Evolutionary conservation across 2,888 invertebrate genomes (phyloP).

Genomic region (Oscheius sp.): DNA sequence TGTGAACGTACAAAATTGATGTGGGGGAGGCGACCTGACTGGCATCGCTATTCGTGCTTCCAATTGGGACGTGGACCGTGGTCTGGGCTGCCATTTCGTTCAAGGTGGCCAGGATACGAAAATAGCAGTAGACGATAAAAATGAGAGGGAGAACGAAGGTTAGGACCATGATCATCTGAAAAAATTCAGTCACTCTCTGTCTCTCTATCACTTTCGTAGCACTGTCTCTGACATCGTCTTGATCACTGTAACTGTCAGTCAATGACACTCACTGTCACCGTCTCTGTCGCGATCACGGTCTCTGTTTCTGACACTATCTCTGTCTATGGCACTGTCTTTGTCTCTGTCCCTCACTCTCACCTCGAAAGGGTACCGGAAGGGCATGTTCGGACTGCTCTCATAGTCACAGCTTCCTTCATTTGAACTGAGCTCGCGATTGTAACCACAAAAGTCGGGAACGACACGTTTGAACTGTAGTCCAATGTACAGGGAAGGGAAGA

Average conservation of each 20-base stretch:
- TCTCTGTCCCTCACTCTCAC: conserved; percentile 2
- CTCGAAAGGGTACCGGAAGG: conserved; percentile 55
- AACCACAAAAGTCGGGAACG: conserved; percentile 67
- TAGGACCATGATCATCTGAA: conserved; percentile 65
- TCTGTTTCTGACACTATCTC: no score
- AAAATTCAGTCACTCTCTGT: not conserved
- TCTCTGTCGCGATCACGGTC: no score
- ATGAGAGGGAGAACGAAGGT: conserved; percentile 69
- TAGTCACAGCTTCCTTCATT: conserved; percentile 66
- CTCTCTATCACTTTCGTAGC: not conserved
- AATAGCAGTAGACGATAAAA: conserved; percentile 70
- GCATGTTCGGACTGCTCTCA: conserved; percentile 48
- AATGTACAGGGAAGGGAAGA: conserved; percentile 68
- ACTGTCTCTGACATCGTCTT: no score
- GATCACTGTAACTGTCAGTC: no score
- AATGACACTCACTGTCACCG: no score
- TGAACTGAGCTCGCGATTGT: conserved; percentile 54
- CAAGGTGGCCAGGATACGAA: conserved; percentile 60
- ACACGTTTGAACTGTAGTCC: conserved; percentile 71
- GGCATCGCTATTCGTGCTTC: conserved; percentile 53
- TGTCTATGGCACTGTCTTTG: no score
- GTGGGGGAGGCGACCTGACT: conserved; percentile 34
- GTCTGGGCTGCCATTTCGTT: conserved; percentile 52
- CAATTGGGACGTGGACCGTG: conserved; percentile 59
- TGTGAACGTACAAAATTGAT: conserved; percentile 50